Evolutionary conservation across 2,113 vertebrate genomes (phyloP), one percentile per base, ranked within the genome.

Genomic region (Poecilia latipinna): DNA sequence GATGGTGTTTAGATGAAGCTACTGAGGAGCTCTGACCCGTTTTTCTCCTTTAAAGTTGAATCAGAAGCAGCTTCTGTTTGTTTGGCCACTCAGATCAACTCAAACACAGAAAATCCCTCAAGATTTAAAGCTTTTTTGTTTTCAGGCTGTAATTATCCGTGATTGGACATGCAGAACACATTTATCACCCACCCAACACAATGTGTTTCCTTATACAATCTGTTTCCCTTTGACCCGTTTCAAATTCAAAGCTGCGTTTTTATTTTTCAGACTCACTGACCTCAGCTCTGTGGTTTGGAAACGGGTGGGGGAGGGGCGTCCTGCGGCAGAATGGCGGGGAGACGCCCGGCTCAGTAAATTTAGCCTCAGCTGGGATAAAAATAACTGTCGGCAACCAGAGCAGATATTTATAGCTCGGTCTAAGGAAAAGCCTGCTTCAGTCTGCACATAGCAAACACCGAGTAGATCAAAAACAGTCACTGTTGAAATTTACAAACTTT

Each of bases 321-420:
- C 70, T 82, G 83, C 0, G 73, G 86, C 24, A 11, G 78, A 81
- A 83, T 69, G 29, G 71, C 1, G 57, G 57, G 73, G 77, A 65
- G 77, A 70, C 83, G 68, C 88, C 86, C 42, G 4, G 42, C 60
- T 64, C 39, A 4, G 78, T 85, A 85, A 81, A 90, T 88, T 86
- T 90, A 90, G 82, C 75, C 75, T 68, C 51, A 84, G 72, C 61
- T 2, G 60, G 19, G 82, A 68, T 75, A 86, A 86, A 90, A 90
- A 90, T 90, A 90, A 54, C 66, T 12, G 28, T 0, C 1, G 26
- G 33, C 12, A n/a, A 60, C 35, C 75, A 61, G 73, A 66, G 28
- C 10, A 51, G 82, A 60, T 86, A 88, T 90, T 88, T 84, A 72
- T 87, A 89, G 70, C 0, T 62, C 24, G 31, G 64, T 3, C 31